Conservation (phyloP, 53 echinoderm and acorn worm species). For the Patiria pectinifera region DNA sequence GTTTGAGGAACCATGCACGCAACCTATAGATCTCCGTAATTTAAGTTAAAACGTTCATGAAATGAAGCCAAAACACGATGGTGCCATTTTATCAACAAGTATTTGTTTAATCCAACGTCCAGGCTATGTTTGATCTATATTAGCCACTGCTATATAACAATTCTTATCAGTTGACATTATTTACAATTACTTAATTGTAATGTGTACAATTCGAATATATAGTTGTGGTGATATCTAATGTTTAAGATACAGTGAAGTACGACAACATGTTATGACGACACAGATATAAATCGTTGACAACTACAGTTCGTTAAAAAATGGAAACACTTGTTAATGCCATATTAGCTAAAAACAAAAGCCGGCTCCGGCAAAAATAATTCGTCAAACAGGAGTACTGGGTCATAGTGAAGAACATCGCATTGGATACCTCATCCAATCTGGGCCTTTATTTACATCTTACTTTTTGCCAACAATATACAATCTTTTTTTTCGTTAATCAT, state of each 20-base stretch:
- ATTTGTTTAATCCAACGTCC: constrained; percentile 22
- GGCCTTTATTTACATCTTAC: no score
- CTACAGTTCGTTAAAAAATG: background rate
- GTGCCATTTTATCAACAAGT: background rate
- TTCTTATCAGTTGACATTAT: background rate
- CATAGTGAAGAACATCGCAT: background rate
- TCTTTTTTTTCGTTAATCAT: no score
- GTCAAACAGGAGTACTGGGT: background rate
- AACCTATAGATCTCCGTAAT: no score
- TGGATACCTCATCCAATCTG: no score
- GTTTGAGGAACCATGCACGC: no score
- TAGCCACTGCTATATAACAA: constrained; percentile 30
- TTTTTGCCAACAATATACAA: no score
- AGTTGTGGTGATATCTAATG: background rate
- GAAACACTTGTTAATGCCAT: background rate
- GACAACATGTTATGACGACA: background rate
- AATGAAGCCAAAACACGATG: background rate
- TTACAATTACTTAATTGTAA: background rate
- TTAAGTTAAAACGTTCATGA: background rate
- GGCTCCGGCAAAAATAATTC: background rate
- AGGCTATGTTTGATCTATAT: constrained; percentile 28
- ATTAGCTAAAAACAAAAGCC: background rate
- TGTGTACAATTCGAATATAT: background rate
- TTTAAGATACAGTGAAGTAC: constrained; percentile 19
- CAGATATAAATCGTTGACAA: background rate